Evolutionary conservation across 2,113 vertebrate species (phyloP), one percentile per base, ranked within the genome.

Genomic region (Donacobius atricapilla): DNA sequence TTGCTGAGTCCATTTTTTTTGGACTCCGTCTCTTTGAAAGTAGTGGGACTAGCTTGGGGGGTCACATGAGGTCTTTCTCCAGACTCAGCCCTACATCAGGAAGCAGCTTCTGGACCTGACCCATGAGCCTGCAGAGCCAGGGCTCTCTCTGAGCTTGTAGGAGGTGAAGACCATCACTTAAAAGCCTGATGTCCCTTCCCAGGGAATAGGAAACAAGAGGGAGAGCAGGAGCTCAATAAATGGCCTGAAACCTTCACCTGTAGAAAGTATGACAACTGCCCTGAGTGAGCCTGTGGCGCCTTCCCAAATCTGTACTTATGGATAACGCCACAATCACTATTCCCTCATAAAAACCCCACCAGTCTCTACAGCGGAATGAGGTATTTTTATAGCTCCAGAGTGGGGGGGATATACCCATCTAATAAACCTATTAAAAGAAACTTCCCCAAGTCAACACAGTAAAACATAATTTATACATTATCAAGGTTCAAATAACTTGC

Each of bases 51-150:
- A 9, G 2, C 20, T 61, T 1, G 5, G 30, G 7, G 15, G 1
- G 6, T 42, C 58, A 33, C 1, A 1, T 6, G 14, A 82, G 11
- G 35, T 37, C 17, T 68, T 54, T 76, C 28, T 4, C 22, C 21
- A 45, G 15, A 15, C 10, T 71, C 56, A 92, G 12, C 4, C 45
- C 24, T 24, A 6, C 0, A 1, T 5, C 23, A 83, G 53, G 13
- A 33, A 68, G 30, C 7, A 88, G 8, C 21, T 6, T 3, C 33
- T 9, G 11, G 30, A 35, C 25, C 30, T 82, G 39, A 68, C 3
- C 22, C 20, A 4, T 0, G 1, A 91, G 21, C 9, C 11, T 0
- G 0, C 22, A 37, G 23, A 37, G 25, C 27, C 48, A 51, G 12
- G 12, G 13, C 3, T 81, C 30, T 93, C 20, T 4, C 7, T 13